Evolutionary conservation across 2,888 invertebrate genomes (phyloP).

Genomic region (Agriopis leucophaearia): DNA sequence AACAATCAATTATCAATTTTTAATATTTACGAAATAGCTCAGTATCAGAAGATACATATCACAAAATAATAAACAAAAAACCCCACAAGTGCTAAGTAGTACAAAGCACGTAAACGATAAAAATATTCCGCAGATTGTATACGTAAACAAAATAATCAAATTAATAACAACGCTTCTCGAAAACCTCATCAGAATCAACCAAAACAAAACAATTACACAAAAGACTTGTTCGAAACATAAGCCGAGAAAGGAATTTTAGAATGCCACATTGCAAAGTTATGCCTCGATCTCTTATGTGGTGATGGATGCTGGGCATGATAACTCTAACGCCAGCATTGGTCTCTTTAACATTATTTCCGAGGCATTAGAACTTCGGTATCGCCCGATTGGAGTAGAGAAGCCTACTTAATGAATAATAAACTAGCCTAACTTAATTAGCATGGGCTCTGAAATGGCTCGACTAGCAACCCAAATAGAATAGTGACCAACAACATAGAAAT

Average conservation of each 20-base stretch:
- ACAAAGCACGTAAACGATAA: conserved; percentile 1
- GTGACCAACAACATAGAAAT: background rate
- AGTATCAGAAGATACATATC: background rate
- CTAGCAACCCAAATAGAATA: background rate
- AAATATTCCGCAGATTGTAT: conserved; percentile 8
- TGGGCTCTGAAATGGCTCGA: no score
- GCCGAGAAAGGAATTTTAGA: background rate
- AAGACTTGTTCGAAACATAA: background rate
- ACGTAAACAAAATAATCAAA: conserved; percentile 9
- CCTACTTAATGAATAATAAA: no score
- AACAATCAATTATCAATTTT: background rate
- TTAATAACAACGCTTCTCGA: conserved; percentile 5
- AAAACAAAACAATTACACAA: conserved; percentile 22
- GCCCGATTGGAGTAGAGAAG: no score
- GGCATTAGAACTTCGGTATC: no score
- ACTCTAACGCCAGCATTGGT: no score
- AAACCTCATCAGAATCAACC: conserved; percentile 2
- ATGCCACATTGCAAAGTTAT: no score
- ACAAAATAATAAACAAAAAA: background rate
- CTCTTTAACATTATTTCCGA: no score
- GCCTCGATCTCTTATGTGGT: no score
- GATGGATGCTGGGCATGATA: no score
- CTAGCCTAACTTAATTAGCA: no score
- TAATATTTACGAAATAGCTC: background rate
- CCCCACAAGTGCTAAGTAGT: background rate